Evolutionary conservation across 2,888 invertebrate genomes (phyloP).

Genomic region (Lissonota sp.): DNA sequence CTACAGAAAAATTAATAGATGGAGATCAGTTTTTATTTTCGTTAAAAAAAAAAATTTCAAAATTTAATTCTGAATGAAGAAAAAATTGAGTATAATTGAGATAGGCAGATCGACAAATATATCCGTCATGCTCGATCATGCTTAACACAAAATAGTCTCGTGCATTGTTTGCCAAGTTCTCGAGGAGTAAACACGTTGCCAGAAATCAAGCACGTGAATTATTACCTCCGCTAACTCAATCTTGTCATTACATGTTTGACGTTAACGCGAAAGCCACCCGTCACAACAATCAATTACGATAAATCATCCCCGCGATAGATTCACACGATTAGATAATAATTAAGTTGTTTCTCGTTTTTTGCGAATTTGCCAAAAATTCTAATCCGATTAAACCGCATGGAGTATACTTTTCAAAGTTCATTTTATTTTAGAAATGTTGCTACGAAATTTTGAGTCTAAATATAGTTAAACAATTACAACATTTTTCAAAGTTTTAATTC

Average conservation of each 20-base stretch:
- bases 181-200: constrained; percentile 37
- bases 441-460: no score
- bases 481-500: constrained; percentile 45
- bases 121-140: constrained; percentile 20
- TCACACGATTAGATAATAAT: constrained; percentile 36
- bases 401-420: not conserved
- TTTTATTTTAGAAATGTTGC: not conserved
- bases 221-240: constrained; percentile 46
- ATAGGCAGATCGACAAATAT: constrained; percentile 8
- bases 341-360: constrained; percentile 25
- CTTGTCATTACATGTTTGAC: constrained; percentile 59
- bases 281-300: constrained; percentile 65
- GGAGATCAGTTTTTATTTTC: not conserved
- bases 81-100: not conserved
- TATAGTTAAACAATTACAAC: no score
- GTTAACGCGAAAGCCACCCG: constrained; percentile 52
- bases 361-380: constrained; percentile 29
- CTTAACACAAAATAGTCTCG: constrained; percentile 5
- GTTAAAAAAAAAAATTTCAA: not conserved
- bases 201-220: constrained; percentile 57
- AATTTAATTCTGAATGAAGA: not conserved
- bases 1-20: no score
- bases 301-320: constrained; percentile 50
- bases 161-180: constrained; percentile 32
- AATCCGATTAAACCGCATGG: not conserved